phyloP scores from a whole-genome alignment of 2,113 vertebrate species.

The Tor tambroides region DNA sequence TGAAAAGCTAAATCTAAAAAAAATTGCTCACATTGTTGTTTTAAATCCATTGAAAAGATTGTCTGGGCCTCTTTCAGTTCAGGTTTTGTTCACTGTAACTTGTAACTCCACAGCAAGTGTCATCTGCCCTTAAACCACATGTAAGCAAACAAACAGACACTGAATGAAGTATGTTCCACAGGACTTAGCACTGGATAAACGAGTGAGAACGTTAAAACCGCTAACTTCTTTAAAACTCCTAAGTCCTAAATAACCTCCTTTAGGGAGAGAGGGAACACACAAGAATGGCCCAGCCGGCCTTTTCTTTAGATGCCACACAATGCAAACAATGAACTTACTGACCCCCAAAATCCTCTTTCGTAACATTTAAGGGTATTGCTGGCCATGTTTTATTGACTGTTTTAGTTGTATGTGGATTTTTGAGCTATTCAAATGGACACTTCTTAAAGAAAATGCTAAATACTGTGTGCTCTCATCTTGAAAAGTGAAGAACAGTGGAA shows the following conservation, averaged over 20 bases:
- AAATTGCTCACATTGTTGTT: not conserved
- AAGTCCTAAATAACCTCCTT: slow-evolving; percentile 51
- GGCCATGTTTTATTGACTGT: slow-evolving; percentile 68
- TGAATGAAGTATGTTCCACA: slow-evolving; percentile 30
- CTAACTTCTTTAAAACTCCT: slow-evolving; percentile 32
- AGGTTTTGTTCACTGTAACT: slow-evolving; percentile 25
- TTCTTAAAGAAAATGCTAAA: slow-evolving; percentile 47
- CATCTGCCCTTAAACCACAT: slow-evolving; percentile 34
- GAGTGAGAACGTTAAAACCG: slow-evolving; percentile 40
- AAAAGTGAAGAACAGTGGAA: slow-evolving; percentile 8
- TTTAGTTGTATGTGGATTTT: slow-evolving; percentile 61
- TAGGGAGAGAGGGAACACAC: slow-evolving; percentile 47
- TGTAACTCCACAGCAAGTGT: slow-evolving; percentile 18
- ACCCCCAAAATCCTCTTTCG: slow-evolving; percentile 71
- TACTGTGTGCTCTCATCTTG: not conserved
- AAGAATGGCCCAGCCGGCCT: slow-evolving; percentile 70
- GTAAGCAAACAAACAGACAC: slow-evolving; percentile 34
- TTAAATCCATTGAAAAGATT: slow-evolving; percentile 36
- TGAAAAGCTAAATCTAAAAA: not conserved
- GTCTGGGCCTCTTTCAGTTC: slow-evolving; percentile 21
- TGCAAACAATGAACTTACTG: slow-evolving; percentile 71
- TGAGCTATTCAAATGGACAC: slow-evolving; percentile 58
- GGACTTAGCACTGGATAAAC: slow-evolving; percentile 36
- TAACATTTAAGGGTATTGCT: slow-evolving; percentile 61
- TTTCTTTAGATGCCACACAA: slow-evolving; percentile 70